A percentile compares a stretch with the other conserved stretches of the same genome.
These are phyloP conservation scores for Discoglossus pictus DNA, from an alignment of 2,797 vertebrate genomes.

Conservation along the genomic window DNA sequence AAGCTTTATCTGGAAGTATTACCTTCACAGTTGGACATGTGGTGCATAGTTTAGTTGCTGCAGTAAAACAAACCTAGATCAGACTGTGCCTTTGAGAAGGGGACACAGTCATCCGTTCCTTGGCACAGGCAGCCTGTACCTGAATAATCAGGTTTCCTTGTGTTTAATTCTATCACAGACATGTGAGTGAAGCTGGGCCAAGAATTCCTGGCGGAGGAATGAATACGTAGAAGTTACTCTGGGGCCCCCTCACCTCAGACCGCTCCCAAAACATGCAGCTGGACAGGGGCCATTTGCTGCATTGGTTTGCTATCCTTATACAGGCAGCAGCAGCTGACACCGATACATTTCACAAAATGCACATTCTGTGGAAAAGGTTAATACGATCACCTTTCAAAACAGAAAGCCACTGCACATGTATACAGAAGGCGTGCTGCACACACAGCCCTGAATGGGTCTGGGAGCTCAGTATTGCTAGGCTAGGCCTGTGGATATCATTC, in stretches of 20 bases:
- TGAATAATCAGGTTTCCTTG: constrained; percentile 43
- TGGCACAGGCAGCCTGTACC: constrained; percentile 14
- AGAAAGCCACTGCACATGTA: constrained; percentile 47
- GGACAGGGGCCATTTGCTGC: constrained; percentile 51
- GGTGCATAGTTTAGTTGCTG: background rate
- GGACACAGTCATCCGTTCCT: constrained; percentile 5
- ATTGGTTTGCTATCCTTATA: constrained; percentile 30
- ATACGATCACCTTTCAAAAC: constrained; percentile 66
- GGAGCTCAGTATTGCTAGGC: too few relatives aligned
- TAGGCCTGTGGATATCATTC: too few relatives aligned
- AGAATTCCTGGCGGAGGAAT: constrained; percentile 18
- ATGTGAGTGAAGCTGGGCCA: constrained; percentile 30
- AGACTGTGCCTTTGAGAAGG: background rate
- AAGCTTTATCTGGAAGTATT: constrained; percentile 33
- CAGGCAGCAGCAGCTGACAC: constrained; percentile 65
- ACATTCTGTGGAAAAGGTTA: constrained; percentile 65
- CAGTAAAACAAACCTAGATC: constrained; percentile 16
- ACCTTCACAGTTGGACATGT: constrained; percentile 9
- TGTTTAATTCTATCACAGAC: constrained; percentile 22
- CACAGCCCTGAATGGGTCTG: constrained; percentile 33
- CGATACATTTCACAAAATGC: constrained; percentile 55
- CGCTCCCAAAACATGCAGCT: constrained; percentile 19
- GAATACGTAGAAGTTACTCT: constrained; percentile 11
- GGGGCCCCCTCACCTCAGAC: constrained; percentile 45
- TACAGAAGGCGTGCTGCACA: background rate